Evolutionary conservation across 2,888 invertebrate genomes (phyloP), one percentile per base, ranked within the genome.

Genomic region (Allygus modestus): DNA sequence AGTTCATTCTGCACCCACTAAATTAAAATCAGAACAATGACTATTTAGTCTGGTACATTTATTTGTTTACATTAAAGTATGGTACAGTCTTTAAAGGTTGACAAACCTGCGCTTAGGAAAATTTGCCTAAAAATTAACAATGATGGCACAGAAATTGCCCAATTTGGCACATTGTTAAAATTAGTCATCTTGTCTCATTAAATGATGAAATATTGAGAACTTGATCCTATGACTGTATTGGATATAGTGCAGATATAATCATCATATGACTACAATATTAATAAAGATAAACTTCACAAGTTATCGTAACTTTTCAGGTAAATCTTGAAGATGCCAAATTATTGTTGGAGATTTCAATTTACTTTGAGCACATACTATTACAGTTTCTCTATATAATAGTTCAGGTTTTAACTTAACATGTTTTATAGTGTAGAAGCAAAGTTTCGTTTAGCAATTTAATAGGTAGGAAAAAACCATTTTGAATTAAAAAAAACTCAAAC

Each of bases 1-100:
- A 79, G 79, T 17, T 58, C 37, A 28, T 37, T 79, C 26, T 28
- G 37, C 28, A 79, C 58, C 79, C 79, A 79, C 79, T 79, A 79
- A 37, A 58, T 58, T 20, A 33, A n/a, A 54, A 54, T 58, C 37
- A n/a, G 11, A 26, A 46, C 26, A 26, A 54, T 58, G 15, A 58
- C 17, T 2, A 37, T 65, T 28, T 31, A 79, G 79, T 79, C 79
- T 79, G 58, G 79, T 79, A 43, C 73, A 23, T 9, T 7, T 61
- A 31, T 11, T n/a, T 20, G n/a, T 28, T 65, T 31, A 17, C 0
- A 28, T 65, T 28, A 65, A n/a, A 28, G 15, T 73, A 73, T 41
- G 1, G 41, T 73, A 43, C 73, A 73, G 73, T 73, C 73, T 73
- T 73, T 20, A 9, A 11, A n/a, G 15, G 17, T 65, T 4, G 31